A percentile compares a stretch with the other conserved stretches of the same genome.
Conservation (phyloP, 2,888 invertebrate species). For the Thymelicus lineola region DNA sequence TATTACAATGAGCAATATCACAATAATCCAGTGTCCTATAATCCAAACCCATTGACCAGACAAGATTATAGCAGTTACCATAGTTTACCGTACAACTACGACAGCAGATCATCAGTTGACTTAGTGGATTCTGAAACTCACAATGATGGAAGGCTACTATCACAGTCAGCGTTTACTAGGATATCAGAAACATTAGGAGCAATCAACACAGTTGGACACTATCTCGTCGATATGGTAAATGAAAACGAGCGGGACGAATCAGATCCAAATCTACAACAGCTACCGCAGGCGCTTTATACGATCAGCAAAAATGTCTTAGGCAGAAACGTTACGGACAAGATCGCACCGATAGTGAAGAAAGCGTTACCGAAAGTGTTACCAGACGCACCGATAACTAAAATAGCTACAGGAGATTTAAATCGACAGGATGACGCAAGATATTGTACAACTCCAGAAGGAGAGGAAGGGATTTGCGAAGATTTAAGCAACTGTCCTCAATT, state of each 20-base stretch:
- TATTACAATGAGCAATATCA: slow-evolving; percentile 46
- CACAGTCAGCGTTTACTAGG: slow-evolving; percentile 86
- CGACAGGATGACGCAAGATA: slow-evolving; percentile 82
- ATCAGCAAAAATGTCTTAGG: slow-evolving; percentile 91
- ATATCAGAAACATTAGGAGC: slow-evolving; percentile 90
- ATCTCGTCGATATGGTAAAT: slow-evolving; percentile 91
- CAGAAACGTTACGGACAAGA: slow-evolving; percentile 91
- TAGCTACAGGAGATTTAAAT: slow-evolving; percentile 73
- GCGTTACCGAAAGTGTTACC: slow-evolving; percentile 74
- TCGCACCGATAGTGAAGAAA: slow-evolving; percentile 88
- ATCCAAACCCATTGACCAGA: slow-evolving; percentile 51
- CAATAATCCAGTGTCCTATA: slow-evolving; percentile 48
- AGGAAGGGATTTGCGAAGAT: slow-evolving; percentile 93
- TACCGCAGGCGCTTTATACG: slow-evolving; percentile 91
- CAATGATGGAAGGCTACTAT: slow-evolving; percentile 82
- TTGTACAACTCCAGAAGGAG: slow-evolving; percentile 93
- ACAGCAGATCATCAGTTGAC: slow-evolving; percentile 59
- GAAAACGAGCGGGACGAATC: slow-evolving; percentile 76
- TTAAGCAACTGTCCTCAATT: slow-evolving; percentile 95
- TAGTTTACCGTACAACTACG: slow-evolving; percentile 54
- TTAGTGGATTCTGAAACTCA: slow-evolving; percentile 58
- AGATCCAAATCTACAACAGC: slow-evolving; percentile 70
- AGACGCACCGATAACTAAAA: slow-evolving; percentile 74
- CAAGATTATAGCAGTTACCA: slow-evolving; percentile 44
- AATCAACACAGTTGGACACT: slow-evolving; percentile 93